Evolutionary conservation across 2,797 vertebrate species (phyloP), one percentile per base, ranked within the genome.

Genomic region (Enteromius thamalakanensis): DNA sequence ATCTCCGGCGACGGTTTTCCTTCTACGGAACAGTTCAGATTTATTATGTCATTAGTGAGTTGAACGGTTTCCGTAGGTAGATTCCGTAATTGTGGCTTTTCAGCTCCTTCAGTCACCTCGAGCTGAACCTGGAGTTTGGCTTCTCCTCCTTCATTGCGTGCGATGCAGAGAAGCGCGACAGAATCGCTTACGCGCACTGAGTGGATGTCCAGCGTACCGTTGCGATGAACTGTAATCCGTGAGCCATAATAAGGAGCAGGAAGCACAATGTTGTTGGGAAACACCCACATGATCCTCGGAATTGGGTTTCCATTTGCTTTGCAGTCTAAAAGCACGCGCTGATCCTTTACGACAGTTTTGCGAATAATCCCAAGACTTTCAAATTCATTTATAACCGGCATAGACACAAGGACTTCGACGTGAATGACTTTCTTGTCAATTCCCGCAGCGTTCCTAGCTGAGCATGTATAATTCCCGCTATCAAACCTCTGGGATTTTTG

Each of bases 381-480:
- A 68, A 91, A 29, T 0, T 95, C 95, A 26, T 92, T 95, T 85
- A 95, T 94, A 77, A 83, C 91, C n/a, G 94, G 90, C 6, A 91
- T 83, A 19, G 92, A 89, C 42, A 93, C 88, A 0, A 93, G 90
- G 47, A 98, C 94, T 0, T 95, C 93, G 21, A 99, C 87, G 86
- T 92, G 91, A 12, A 98, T 90, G 0, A 92, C 84, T 78, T 94
- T 96, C 55, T 90, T 90, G 81, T 92, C 95, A 80, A 94, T 95
- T 6, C 97, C 97, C 0, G 90, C 96, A 0, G 90, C 87, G 88
- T 95, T 97, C 11, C 92, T 90, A 0, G 92, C 97, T 49, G 91
- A 83, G 6, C 98, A 99, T 0, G 97, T 99, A 79, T 99, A 99
- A 90, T 97, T 98, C 70, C 98, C 98, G 0, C 90, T 90, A 89